These are phyloP conservation scores for Stigmatopora nigra DNA, from an alignment of 2,113 vertebrate species.

Conservation along the genomic window DNA sequence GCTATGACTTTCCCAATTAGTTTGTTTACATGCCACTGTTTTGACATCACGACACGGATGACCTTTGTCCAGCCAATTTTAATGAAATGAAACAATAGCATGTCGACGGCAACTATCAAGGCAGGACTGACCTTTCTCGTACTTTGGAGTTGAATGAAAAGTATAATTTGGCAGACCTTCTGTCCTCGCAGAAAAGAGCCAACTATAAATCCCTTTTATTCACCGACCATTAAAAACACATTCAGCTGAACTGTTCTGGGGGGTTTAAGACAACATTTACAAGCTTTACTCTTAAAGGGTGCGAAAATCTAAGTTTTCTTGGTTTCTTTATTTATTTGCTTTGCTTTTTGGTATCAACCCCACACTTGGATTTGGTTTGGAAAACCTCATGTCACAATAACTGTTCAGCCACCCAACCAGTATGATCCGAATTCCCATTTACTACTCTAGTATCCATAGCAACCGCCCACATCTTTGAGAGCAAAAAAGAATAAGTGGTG, in stretches of 20 bases:
- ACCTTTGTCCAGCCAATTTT: conserved; percentile 40
- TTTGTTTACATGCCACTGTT: neutral
- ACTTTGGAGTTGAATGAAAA: conserved; percentile 4
- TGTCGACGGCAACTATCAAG: conserved; percentile 40
- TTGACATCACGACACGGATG: conserved; percentile 19
- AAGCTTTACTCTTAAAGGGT: neutral
- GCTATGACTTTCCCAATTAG: neutral
- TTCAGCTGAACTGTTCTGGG: neutral
- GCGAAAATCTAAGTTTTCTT: neutral
- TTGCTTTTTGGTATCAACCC: neutral
- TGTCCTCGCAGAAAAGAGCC: neutral
- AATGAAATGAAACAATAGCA: conserved; percentile 38
- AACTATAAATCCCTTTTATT: neutral
- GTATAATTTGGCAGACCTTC: conserved; percentile 2
- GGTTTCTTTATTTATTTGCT: neutral
- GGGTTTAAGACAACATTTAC: neutral
- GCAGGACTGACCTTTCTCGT: conserved; percentile 49
- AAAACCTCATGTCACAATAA: neutral
- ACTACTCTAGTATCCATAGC: neutral
- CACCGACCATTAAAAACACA: neutral
- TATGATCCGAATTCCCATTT: neutral
- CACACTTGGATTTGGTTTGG: neutral
- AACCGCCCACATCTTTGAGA: neutral
- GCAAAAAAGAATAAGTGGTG: neutral
- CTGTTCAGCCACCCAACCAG: neutral